Evolutionary conservation across 2,888 invertebrate species (phyloP).

Genomic region (Ryuthela nishihirai): DNA sequence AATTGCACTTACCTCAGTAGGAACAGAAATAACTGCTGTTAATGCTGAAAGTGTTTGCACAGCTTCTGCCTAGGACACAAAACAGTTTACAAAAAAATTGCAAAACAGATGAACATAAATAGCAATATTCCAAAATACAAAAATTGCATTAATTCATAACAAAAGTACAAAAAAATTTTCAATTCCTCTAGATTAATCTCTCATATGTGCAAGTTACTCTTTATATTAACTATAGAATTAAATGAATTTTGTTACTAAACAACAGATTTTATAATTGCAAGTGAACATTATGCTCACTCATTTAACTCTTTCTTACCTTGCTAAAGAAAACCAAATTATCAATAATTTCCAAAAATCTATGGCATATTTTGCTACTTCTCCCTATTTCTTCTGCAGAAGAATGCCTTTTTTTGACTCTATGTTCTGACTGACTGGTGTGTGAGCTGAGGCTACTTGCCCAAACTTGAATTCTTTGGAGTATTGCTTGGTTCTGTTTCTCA

Average conservation of each 20-base stretch:
- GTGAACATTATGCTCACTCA: no score
- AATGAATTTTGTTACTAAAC: no score
- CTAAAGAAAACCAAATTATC: conserved; percentile 12
- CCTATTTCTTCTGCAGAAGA: neutral
- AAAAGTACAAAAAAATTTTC: no score
- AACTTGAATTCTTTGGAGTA: conserved; percentile 23
- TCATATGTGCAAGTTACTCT: no score
- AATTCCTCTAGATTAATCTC: no score
- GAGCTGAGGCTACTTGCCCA: no score
- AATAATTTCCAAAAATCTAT: conserved; percentile 19
- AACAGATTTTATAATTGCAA: no score
- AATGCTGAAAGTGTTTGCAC: conserved; percentile 13
- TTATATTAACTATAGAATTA: no score
- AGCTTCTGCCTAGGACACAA: conserved; percentile 20
- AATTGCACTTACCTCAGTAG: conserved; percentile 1
- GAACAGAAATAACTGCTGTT: conserved; percentile 19
- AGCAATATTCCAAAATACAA: no score
- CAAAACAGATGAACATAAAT: no score
- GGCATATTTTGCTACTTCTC: conserved; percentile 8
- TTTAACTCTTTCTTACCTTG: conserved; percentile 13
- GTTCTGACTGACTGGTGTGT: no score
- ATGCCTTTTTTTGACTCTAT: neutral
- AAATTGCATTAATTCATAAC: no score
- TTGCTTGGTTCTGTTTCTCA: conserved; percentile 24
- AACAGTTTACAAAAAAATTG: neutral